Evolutionary conservation across 2,888 invertebrate genomes (phyloP).

Genomic region (Acleris emargana): DNA sequence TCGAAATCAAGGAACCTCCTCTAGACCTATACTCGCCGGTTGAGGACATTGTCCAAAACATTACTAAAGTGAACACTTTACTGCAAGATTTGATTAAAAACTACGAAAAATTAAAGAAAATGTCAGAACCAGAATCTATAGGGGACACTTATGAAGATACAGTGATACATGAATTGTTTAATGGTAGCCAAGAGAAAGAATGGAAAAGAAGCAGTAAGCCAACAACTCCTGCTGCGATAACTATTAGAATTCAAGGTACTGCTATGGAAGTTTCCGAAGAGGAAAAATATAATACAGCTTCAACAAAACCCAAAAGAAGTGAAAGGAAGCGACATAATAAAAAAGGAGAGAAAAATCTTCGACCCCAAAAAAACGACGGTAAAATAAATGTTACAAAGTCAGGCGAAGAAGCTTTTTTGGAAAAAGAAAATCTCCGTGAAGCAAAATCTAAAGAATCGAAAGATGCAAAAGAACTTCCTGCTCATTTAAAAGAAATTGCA

Average conservation of each 20-base stretch:
- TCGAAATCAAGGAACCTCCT: slow-evolving; percentile 16
- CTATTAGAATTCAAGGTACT: slow-evolving; percentile 2
- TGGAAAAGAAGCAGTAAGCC: slow-evolving; percentile 20
- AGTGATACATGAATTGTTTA: slow-evolving; percentile 45
- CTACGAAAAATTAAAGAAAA: slow-evolving; percentile 58
- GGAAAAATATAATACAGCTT: background rate
- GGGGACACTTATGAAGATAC: slow-evolving; percentile 44
- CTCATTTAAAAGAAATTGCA: no score
- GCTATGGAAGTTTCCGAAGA: background rate
- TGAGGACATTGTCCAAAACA: slow-evolving; percentile 61
- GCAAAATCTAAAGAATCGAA: no score
- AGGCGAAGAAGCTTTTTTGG: background rate
- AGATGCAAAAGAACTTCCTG: no score
- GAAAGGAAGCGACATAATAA: background rate
- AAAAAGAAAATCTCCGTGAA: slow-evolving; percentile 11
- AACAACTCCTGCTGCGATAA: background rate
- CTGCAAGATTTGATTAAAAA: slow-evolving; percentile 60
- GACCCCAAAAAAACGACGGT: no score
- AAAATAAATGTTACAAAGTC: no score
- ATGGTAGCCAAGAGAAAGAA: slow-evolving; percentile 30
- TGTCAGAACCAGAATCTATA: slow-evolving; percentile 50
- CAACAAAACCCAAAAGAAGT: slow-evolving; percentile 23
- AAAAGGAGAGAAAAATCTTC: background rate
- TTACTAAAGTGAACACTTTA: slow-evolving; percentile 59
- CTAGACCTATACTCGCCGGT: slow-evolving; percentile 44